Conservation (phyloP, 2,797 vertebrate species). For the Microchirus variegatus region DNA sequence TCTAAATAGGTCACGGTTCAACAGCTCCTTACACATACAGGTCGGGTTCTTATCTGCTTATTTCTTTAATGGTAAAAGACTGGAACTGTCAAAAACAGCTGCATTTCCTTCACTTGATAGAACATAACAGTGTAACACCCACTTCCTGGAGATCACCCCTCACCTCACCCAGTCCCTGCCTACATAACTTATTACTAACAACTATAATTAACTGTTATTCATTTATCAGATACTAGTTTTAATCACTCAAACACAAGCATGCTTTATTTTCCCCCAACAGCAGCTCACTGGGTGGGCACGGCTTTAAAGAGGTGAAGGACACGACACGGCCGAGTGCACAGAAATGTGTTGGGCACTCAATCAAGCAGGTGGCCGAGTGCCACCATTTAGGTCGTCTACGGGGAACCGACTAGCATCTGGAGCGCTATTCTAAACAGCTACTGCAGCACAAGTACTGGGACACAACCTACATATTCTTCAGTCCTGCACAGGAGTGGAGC, state of each 20-base stretch:
- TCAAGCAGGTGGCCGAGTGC: slow-evolving; percentile 10
- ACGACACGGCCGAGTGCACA: background rate
- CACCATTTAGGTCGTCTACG: background rate
- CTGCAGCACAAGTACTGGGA: background rate
- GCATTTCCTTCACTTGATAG: background rate
- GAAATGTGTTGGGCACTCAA: background rate
- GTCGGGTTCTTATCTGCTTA: slow-evolving; percentile 10
- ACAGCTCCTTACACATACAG: slow-evolving; percentile 3
- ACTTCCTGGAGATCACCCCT: background rate
- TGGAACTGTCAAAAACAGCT: slow-evolving; percentile 15
- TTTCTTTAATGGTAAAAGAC: slow-evolving; percentile 20
- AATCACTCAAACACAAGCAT: background rate
- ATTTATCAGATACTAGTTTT: background rate
- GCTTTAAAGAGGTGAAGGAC: background rate
- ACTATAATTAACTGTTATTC: background rate
- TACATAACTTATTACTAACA: background rate
- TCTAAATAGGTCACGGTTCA: slow-evolving; percentile 27
- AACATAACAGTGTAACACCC: background rate
- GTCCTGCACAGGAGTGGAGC: background rate
- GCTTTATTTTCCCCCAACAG: background rate
- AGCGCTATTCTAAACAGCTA: background rate
- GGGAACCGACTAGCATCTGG: background rate
- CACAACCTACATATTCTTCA: background rate
- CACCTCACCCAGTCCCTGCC: background rate
- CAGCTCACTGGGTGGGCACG: background rate